Percentiles rank a stretch among this genome's conserved stretches.
Evolutionary conservation across 2,797 vertebrate species (phyloP).

Genomic region (Hemibagrus guttatus): DNA sequence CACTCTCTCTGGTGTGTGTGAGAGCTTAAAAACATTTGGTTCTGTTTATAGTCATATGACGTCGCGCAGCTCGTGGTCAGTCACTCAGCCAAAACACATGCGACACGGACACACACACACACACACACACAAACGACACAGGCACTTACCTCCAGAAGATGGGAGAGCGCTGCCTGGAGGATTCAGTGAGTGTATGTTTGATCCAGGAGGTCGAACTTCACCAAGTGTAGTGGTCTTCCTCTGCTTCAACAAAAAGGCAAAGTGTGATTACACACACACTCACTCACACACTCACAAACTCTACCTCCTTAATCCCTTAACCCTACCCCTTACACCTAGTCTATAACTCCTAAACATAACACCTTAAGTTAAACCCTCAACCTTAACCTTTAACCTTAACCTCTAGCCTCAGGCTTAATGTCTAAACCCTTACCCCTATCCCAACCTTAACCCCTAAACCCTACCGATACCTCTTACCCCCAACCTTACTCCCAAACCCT

Average conservation of each 20-base stretch:
- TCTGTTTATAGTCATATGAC: neutral
- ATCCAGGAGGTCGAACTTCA: conserved; percentile 65
- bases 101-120: neutral
- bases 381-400: neutral
- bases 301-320: neutral
- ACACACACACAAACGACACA: neutral
- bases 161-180: conserved; percentile 57
- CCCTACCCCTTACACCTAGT: too few species aligned
- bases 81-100: neutral
- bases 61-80: neutral
- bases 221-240: conserved; percentile 65
- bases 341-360: neutral
- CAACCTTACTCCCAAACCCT: neutral
- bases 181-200: conserved; percentile 70
- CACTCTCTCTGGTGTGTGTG: neutral
- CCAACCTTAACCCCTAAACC: neutral
- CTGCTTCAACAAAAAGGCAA: conserved; percentile 53
- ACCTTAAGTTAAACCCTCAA: too few species aligned
- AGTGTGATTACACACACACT: neutral
- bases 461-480: neutral
- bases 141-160: conserved; percentile 62
- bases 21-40: neutral
- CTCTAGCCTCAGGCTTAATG: too few species aligned
- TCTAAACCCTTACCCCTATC: neutral
- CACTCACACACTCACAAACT: neutral